Base-by-base conservation (phyloP, 1,140 invertebrate genomes). In the Phthorimaea operculella region DNA sequence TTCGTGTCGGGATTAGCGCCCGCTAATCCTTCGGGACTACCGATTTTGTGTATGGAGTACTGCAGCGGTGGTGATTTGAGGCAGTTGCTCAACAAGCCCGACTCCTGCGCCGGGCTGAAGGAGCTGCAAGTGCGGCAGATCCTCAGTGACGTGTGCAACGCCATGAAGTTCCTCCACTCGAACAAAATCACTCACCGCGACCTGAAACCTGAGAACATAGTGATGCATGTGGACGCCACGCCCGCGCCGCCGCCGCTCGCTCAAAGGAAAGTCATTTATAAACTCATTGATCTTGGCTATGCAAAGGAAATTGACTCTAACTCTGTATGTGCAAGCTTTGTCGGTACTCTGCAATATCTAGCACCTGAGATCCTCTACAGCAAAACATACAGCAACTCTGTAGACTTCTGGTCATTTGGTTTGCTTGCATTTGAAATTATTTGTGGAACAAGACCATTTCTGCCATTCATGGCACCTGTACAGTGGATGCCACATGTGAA, bases 261-360 rank as follows among this genome's bases (percentile, higher is more conserved):
- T 28, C 59, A 68, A 51, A 65, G 58, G 59, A 82, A 82, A 56
- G 74, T 89, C 16, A 81, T 90, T 11, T 95, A 94, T 75, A 96
- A 97, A 87, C 85, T 98, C 21, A 97, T 96, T 56, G 96, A 98
- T 81, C 89, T 98, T 33, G 96, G 96, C 4, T 95, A 95, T 87
- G 94, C 95, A 0, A 96, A 96, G 83, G 93, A 96, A 75, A 82
- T 96, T 57, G 91, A 92, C 56, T 89, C 92, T 34, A 87, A 86
- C 39, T 95, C 92, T 61, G 87, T 92, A 0, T 90, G 90, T 71
- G 91, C 90, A 10, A 96, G 95, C 64, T 91, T 96, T 84, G 94
- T 97, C 16, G 96, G 96, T 9, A 97, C 95, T 9, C 77, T 95
- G 0, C 92, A 95, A 74, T 98, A 98, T 84, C 84, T 96, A 47